These are phyloP conservation scores for Neoaliturus tenellus DNA, from an alignment of 2,888 invertebrate species.

Conservation along the genomic window DNA sequence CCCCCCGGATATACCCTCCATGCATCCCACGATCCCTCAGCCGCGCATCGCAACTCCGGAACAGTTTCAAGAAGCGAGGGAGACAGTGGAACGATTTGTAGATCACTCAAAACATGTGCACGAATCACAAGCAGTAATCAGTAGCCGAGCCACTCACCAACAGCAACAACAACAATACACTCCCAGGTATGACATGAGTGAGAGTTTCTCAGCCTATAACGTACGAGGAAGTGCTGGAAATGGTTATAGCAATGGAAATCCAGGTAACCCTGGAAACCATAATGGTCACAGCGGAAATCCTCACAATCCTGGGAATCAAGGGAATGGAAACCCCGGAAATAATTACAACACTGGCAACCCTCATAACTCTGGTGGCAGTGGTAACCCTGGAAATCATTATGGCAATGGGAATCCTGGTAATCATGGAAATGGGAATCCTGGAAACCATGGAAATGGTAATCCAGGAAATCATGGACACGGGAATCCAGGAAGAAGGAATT, in stretches of 20 bases:
- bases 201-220: conserved; percentile 18
- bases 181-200: conserved; percentile 27
- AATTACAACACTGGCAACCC: background rate
- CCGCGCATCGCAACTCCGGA: conserved; percentile 64
- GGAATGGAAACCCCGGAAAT: background rate
- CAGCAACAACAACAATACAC: conserved; percentile 23
- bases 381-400: background rate
- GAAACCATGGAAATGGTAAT: background rate
- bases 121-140: background rate
- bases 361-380: background rate
- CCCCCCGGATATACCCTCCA: conserved; percentile 65
- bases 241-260: background rate
- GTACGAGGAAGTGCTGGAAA: background rate
- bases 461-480: background rate
- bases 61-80: conserved; percentile 54
- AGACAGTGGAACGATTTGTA: conserved; percentile 54
- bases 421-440: background rate
- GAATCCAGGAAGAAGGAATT: background rate
- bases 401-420: background rate
- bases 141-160: background rate
- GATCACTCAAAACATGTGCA: conserved; percentile 39
- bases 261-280: background rate
- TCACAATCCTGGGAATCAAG: background rate
- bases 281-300: background rate
- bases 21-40: conserved; percentile 55